These are phyloP conservation scores for Catocala nupta DNA, from an alignment of 2,888 invertebrate species.

Conservation along the genomic window DNA sequence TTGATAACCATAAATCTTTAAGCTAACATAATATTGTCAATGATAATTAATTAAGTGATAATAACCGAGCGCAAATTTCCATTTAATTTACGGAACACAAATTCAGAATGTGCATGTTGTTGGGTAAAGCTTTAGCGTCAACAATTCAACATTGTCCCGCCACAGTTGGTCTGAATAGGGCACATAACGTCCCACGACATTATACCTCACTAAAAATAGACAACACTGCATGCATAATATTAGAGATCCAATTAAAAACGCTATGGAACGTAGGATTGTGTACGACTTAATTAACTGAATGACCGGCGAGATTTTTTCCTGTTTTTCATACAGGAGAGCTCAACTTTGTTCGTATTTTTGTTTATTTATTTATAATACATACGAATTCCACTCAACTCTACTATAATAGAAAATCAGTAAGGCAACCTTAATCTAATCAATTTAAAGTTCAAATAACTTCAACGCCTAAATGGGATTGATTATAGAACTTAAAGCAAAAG, in stretches of 20 bases:
- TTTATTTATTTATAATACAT: slow-evolving; percentile 7
- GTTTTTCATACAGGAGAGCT: slow-evolving; percentile 32
- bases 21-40: too few relatives aligned
- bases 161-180: too few relatives aligned
- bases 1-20: too few relatives aligned
- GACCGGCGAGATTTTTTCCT: slow-evolving; percentile 20
- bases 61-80: too few relatives aligned
- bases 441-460: slow-evolving; percentile 52
- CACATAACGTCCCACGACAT: not conserved
- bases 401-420: slow-evolving; percentile 38
- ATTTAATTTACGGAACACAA: too few relatives aligned
- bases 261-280: slow-evolving; percentile 23
- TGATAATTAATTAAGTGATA: too few relatives aligned
- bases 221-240: slow-evolving; percentile 18
- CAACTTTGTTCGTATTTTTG: slow-evolving; percentile 39
- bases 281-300: slow-evolving; percentile 34
- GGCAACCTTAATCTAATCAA: slow-evolving; percentile 38
- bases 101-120: too few relatives aligned
- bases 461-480: slow-evolving; percentile 54
- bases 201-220: not conserved
- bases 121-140: too few relatives aligned
- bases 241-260: slow-evolving; percentile 34
- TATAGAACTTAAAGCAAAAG: slow-evolving; percentile 47
- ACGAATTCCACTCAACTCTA: too few relatives aligned
- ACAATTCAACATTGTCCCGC: too few relatives aligned